A percentile compares a stretch with the other conserved stretches of the same genome.
These are phyloP conservation scores for Drosophila pruinosa DNA, from an alignment of 1,140 invertebrate species.

Conservation along the genomic window DNA sequence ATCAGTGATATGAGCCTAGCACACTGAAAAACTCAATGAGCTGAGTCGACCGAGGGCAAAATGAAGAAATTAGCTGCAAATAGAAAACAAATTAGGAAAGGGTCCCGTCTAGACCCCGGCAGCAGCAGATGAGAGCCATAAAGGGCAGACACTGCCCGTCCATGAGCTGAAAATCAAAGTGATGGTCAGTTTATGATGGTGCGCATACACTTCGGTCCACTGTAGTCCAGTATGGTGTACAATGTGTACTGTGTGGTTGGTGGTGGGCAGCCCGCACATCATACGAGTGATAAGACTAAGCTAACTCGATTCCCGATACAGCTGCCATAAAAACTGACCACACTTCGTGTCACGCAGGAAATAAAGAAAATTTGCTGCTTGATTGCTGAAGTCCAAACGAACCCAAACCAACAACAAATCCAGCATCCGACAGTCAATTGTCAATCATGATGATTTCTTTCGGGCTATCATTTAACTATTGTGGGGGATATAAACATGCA, in stretches of 20 bases:
- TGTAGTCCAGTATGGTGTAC: background rate
- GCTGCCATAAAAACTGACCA: constrained; percentile 73
- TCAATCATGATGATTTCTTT: constrained; percentile 63
- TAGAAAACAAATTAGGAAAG: constrained; percentile 80
- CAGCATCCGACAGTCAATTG: constrained; percentile 45
- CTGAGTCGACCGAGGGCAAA: constrained; percentile 39
- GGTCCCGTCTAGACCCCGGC: constrained; percentile 44
- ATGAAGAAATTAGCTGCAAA: constrained; percentile 79
- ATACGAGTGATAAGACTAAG: constrained; percentile 33
- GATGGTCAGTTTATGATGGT: constrained; percentile 77
- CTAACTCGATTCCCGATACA: constrained; percentile 31
- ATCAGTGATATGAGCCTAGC: constrained; percentile 44
- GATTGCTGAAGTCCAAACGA: constrained; percentile 18
- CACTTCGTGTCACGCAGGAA: constrained; percentile 40
- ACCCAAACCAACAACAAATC: constrained; percentile 13
- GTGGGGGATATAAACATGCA: background rate
- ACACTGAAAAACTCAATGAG: constrained; percentile 40
- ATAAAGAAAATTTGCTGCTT: constrained; percentile 61
- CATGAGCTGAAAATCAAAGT: constrained; percentile 66
- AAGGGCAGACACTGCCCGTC: constrained; percentile 21
- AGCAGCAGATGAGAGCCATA: constrained; percentile 23
- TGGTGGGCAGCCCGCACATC: constrained; percentile 47
- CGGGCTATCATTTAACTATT: constrained; percentile 71
- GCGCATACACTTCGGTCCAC: constrained; percentile 5
- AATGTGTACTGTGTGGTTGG: no score